Percentiles rank a stretch among this genome's conserved stretches.
Evolutionary conservation across 2,888 invertebrate genomes (phyloP).

Genomic region (Agapostemon virescens): DNA sequence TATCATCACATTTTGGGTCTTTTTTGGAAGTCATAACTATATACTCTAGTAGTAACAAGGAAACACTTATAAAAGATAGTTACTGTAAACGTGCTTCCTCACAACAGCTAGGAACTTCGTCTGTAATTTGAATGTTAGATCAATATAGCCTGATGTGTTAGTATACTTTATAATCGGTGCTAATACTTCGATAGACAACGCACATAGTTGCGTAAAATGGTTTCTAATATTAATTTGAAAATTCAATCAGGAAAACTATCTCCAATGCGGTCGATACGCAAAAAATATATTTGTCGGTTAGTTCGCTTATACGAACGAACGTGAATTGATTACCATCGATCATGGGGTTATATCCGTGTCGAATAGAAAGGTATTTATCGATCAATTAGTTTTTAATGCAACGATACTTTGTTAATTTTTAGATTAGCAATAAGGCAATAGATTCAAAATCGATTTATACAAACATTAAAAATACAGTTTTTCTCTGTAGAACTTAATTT

Average conservation of each 20-base stretch:
- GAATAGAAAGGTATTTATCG: constrained; percentile 72
- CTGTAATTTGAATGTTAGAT: constrained; percentile 33
- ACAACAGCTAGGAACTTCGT: not conserved
- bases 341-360: constrained; percentile 71
- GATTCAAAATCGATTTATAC: constrained; percentile 60
- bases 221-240: not conserved
- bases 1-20: constrained; percentile 45
- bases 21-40: constrained; percentile 43
- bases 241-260: not conserved
- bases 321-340: constrained; percentile 67
- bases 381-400: constrained; percentile 3
- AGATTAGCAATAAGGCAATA: constrained; percentile 69
- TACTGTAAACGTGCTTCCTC: not conserved
- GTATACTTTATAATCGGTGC: not conserved
- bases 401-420: constrained; percentile 22
- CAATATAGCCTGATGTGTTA: constrained; percentile 30
- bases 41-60: not conserved
- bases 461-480: constrained; percentile 58
- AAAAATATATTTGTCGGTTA: constrained; percentile 72
- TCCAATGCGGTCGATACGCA: constrained; percentile 44
- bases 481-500: constrained; percentile 82
- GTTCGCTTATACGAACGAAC: constrained; percentile 69
- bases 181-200: too few relatives aligned
- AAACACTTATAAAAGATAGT: not conserved
- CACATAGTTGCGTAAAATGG: not conserved